phyloP scores from a whole-genome alignment of 2,888 invertebrate genomes.

The Hyalella azteca region DNA sequence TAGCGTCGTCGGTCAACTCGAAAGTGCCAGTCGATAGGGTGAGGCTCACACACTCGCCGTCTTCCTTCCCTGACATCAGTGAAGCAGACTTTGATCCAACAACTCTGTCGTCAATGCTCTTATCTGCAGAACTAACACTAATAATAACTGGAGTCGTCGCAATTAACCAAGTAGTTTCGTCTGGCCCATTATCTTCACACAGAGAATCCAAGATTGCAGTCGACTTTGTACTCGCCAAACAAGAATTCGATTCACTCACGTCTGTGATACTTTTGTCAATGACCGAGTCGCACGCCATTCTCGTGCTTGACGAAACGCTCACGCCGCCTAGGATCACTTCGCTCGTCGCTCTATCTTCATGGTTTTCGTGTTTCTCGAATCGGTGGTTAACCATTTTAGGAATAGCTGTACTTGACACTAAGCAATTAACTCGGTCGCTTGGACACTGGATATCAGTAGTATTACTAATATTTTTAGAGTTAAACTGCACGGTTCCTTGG shows the following conservation, averaged over 20 bases:
- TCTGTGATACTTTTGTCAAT: not conserved
- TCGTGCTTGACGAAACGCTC: not conserved
- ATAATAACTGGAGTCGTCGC: not conserved
- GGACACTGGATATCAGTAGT: not conserved
- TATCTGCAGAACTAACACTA: not conserved
- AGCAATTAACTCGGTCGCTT: not conserved
- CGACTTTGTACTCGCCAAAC: not conserved
- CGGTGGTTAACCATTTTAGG: not conserved
- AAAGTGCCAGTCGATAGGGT: not conserved
- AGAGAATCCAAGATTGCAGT: not conserved
- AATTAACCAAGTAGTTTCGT: not conserved
- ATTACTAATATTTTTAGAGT: not conserved
- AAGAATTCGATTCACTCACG: not conserved
- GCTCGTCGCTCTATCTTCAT: not conserved
- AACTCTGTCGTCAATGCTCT: not conserved
- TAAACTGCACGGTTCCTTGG: too few species aligned
- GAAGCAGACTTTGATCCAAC: not conserved
- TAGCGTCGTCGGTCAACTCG: not conserved
- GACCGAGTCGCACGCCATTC: not conserved
- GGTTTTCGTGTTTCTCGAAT: not conserved
- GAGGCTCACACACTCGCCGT: conserved; percentile 14
- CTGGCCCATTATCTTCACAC: not conserved
- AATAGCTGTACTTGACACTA: not conserved
- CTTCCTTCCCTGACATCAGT: not conserved
- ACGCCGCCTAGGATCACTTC: not conserved